Evolutionary conservation across 2,113 vertebrate genomes (phyloP).

Genomic region (Grus americana): DNA sequence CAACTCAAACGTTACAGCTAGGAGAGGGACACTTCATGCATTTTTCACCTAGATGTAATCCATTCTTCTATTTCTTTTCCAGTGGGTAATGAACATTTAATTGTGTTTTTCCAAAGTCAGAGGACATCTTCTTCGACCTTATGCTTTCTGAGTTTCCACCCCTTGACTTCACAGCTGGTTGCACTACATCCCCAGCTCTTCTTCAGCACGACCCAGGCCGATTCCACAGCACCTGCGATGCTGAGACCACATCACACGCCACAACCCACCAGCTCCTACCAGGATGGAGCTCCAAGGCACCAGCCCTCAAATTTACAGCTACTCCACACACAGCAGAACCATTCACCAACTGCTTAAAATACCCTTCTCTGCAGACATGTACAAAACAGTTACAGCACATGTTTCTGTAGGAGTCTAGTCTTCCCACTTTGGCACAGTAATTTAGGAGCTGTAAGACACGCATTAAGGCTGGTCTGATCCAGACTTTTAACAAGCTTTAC

Average conservation of each 20-base stretch:
- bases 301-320: neutral
- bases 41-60: neutral
- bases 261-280: neutral
- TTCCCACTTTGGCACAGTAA: neutral
- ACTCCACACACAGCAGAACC: neutral
- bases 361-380: neutral
- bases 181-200: neutral
- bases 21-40: neutral
- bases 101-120: neutral
- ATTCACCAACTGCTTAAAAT: neutral
- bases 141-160: neutral
- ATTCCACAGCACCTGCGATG: neutral
- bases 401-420: neutral
- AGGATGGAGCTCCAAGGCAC: neutral
- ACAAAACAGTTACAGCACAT: neutral
- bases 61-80: neutral
- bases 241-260: neutral
- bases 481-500: constrained; percentile 55
- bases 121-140: neutral
- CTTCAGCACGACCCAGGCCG: neutral
- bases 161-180: neutral
- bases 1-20: neutral
- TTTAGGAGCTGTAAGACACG: constrained; percentile 26
- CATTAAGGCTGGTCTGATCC: constrained; percentile 38
- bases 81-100: neutral